These are phyloP conservation scores for Myoxocephalus aenaeus DNA, from an alignment of 2,797 vertebrate genomes.

Conservation along the genomic window DNA sequence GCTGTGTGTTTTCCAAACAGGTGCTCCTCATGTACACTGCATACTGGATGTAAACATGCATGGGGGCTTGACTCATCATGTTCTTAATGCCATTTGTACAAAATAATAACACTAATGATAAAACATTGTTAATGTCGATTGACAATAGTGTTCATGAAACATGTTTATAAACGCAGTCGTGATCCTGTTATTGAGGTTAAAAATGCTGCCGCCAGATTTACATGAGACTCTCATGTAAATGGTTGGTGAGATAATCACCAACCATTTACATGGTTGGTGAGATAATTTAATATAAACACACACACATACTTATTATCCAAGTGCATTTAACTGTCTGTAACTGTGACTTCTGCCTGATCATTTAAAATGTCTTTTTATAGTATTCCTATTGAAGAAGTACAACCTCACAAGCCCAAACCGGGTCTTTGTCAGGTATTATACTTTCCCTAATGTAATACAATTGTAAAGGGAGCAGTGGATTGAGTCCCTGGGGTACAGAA, in stretches of 20 bases:
- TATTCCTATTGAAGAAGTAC: not conserved
- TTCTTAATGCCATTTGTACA: not conserved
- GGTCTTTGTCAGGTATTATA: not conserved
- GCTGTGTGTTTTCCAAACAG: not conserved
- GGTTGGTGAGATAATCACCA: no score
- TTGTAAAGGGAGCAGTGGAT: not conserved
- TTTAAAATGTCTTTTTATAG: not conserved
- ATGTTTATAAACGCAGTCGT: not conserved
- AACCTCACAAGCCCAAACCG: not conserved
- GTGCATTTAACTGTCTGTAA: not conserved
- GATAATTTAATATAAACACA: not conserved
- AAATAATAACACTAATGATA: not conserved
- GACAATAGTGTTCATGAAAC: not conserved
- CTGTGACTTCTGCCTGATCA: not conserved
- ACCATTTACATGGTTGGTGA: no score
- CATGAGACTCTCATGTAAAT: no score
- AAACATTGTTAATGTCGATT: not conserved
- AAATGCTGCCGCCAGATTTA: not conserved
- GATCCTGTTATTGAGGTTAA: not conserved
- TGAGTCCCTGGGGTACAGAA: not conserved
- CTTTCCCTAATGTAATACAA: not conserved
- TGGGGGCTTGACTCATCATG: no score
- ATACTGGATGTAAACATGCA: not conserved
- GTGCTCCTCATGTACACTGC: not conserved
- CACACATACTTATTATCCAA: not conserved